Base-by-base conservation (phyloP, 1,140 invertebrate genomes). In the Agraylea sexmaculata region DNA sequence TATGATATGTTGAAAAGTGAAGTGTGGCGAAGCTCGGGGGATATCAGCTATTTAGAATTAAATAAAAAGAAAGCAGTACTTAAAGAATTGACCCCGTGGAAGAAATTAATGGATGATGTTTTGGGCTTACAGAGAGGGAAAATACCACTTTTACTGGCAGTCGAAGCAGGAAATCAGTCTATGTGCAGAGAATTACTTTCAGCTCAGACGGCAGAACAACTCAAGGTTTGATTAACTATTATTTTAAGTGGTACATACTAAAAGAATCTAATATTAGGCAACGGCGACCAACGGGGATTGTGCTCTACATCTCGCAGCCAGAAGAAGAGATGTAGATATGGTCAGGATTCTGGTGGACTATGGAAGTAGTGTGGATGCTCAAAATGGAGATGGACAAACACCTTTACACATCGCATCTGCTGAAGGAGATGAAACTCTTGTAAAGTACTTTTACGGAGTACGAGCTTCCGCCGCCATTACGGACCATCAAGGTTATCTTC, bases 361-460 rank as follows among this genome's bases (percentile, higher is more conserved):
- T 51, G 90, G 90, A n/a, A 83, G 87, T 11, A 73, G 75, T 34
- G 82, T 96, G 27, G 90, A 97, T 55, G 77, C 78, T 42, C 82
- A 86, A 59, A 97, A 96, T 61, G 79, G 82, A 1, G 82, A 92
- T 33, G 93, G 93, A 0, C 86, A 93, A 61, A 95, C 92, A 0
- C 73, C 90, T 1, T 59, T 98, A 16, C 94, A 98, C 53, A 87
- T 98, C 38, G 87, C 90, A 0, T 87, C 92, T n/a, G 83, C 83
- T 5, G 87, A 93, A 56, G 93, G 92, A 3, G 92, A 98, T 58
- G 92, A 97, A 57, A 74, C 76, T 0, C 65, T 96, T 25, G 80
- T 98, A 1, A 96, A 95, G 64, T 93, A 92, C 59, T 87, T 99
- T 55, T 93, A 93, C 57, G 80, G 88, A 18, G 83, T 91, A 23